These are phyloP conservation scores for Probaryconus sp. DNA, from an alignment of 1,140 invertebrate species.

Conservation along the genomic window DNA sequence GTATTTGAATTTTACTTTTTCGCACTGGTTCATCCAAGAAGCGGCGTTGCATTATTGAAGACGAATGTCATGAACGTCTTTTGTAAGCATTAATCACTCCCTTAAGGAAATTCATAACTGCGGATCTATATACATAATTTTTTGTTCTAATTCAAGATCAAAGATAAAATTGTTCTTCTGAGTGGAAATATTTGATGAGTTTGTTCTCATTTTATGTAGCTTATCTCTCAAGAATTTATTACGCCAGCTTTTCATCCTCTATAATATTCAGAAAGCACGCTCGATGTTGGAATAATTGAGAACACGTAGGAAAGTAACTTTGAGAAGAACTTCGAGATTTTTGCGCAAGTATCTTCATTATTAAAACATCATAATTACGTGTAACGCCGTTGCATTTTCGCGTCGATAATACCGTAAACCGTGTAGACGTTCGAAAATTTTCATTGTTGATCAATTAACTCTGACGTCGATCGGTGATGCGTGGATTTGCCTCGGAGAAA, in stretches of 20 bases:
- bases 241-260: constrained; percentile 16
- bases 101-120: constrained; percentile 36
- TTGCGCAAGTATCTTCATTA: neutral
- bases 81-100: constrained; percentile 37
- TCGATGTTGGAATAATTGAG: constrained; percentile 32
- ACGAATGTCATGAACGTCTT: constrained; percentile 24
- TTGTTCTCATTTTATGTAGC: constrained; percentile 36
- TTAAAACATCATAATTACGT: neutral
- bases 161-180: constrained; percentile 41
- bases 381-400: neutral
- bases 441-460: constrained; percentile 20
- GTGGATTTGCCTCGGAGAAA: constrained; percentile 14
- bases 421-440: constrained; percentile 1
- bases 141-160: constrained; percentile 44
- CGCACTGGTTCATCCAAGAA: constrained; percentile 23
- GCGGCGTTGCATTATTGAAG: constrained; percentile 45
- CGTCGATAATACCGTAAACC: too few species aligned
- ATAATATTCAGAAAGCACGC: constrained; percentile 44
- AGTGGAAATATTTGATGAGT: constrained; percentile 50
- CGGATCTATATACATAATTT: constrained; percentile 36
- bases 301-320: constrained; percentile 3
- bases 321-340: neutral
- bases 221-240: constrained; percentile 35
- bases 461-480: neutral
- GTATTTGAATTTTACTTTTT: too few species aligned